Conservation (phyloP, 2,797 vertebrate species). For the Pipistrellus nathusii region DNA sequence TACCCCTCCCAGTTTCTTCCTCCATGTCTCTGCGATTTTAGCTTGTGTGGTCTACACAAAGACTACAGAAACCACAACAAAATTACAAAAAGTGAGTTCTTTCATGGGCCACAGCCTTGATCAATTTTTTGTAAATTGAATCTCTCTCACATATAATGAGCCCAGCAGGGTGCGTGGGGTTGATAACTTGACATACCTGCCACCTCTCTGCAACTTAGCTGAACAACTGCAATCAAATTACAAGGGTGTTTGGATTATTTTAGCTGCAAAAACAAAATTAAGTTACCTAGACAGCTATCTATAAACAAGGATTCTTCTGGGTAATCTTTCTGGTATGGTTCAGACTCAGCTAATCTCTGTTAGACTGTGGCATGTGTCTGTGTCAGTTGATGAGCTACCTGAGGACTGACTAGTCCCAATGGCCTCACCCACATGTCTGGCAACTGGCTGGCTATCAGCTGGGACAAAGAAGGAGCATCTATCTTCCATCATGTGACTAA, state of each 20-base stretch:
- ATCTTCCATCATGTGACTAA: neutral
- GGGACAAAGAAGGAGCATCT: neutral
- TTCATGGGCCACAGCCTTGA: neutral
- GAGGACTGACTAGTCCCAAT: neutral
- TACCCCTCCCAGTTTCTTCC: neutral
- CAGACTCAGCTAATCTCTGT: neutral
- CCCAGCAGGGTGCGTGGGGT: neutral
- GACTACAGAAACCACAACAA: neutral
- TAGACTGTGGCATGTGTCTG: neutral
- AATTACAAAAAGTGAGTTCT: neutral
- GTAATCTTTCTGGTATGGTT: neutral
- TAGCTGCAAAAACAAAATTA: neutral
- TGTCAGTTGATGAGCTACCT: neutral
- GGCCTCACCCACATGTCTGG: neutral
- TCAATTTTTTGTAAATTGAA: neutral
- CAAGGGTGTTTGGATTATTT: neutral
- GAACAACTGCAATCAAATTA: neutral
- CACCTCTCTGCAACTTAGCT: neutral
- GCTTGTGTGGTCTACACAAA: neutral
- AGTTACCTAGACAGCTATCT: neutral
- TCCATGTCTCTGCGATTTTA: neutral
- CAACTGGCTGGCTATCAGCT: neutral
- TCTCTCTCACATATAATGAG: neutral
- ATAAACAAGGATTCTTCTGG: neutral
- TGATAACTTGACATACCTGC: neutral